Conservation (phyloP, 2,888 invertebrate species). For the Selenia dentaria region DNA sequence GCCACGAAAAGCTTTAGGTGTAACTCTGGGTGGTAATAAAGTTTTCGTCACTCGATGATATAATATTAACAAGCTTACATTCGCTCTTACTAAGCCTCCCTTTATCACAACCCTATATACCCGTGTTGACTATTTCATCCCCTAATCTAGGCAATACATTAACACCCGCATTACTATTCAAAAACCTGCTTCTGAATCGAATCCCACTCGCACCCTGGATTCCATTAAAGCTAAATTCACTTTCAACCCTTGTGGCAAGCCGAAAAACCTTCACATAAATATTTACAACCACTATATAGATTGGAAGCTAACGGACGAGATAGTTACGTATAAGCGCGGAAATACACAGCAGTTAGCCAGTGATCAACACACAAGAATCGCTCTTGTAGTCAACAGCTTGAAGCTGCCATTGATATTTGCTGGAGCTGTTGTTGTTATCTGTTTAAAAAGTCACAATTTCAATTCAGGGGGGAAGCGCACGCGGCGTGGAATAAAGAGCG, state of each 20-base stretch:
- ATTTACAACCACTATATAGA: conserved; percentile 46
- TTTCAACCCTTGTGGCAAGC: conserved; percentile 52
- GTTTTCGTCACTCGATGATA: no score
- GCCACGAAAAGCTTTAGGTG: no score
- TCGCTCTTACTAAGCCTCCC: not conserved
- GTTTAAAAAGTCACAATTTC: no score
- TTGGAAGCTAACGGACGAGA: not conserved
- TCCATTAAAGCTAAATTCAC: conserved; percentile 59
- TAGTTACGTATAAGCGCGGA: not conserved
- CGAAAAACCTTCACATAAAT: conserved; percentile 57
- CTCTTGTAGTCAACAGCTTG: no score
- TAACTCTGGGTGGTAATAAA: no score
- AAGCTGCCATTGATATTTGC: no score
- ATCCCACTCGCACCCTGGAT: conserved; percentile 46
- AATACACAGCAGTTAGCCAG: no score
- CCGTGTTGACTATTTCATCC: conserved; percentile 5
- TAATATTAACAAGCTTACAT: no score
- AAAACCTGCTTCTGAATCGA: conserved; percentile 38
- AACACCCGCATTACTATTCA: conserved; percentile 55
- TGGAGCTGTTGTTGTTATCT: no score
- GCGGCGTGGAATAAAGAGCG: no score
- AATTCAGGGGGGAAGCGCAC: no score
- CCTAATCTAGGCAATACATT: conserved; percentile 31
- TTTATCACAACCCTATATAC: conserved; percentile 3
- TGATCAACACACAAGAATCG: no score